These are phyloP conservation scores for Natator depressus DNA, from an alignment of 2,113 vertebrate species.

Conservation along the genomic window DNA sequence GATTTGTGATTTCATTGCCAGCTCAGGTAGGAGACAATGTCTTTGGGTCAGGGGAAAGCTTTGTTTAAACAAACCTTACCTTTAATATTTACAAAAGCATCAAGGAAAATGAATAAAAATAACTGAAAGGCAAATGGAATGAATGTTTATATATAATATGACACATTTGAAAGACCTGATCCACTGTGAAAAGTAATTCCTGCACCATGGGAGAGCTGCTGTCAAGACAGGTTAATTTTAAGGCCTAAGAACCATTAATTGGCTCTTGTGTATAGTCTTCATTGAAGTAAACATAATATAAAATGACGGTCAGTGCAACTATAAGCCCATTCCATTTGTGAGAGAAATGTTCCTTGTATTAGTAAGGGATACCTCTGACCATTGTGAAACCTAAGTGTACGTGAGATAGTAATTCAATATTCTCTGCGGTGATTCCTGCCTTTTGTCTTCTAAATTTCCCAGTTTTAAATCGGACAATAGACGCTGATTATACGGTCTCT, in stretches of 20 bases:
- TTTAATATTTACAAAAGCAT: not conserved
- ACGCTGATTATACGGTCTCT: slow-evolving; percentile 22
- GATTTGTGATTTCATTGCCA: not conserved
- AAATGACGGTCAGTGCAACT: not conserved
- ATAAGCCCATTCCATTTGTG: slow-evolving; percentile 25
- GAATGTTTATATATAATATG: not conserved
- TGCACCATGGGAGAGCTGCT: not conserved
- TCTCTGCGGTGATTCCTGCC: slow-evolving; percentile 27
- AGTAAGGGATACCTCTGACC: not conserved
- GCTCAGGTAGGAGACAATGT: not conserved
- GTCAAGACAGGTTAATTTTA: slow-evolving; percentile 1
- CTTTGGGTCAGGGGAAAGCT: not conserved
- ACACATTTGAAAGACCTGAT: not conserved
- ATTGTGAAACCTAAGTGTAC: not conserved
- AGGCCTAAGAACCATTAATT: not conserved
- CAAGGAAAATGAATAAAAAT: not conserved
- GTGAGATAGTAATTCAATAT: slow-evolving; percentile 48
- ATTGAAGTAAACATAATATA: slow-evolving; percentile 15
- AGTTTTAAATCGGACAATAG: slow-evolving; percentile 48
- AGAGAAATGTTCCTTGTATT: slow-evolving; percentile 35
- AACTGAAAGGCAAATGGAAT: not conserved
- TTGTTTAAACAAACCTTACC: not conserved
- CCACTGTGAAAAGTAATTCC: not conserved
- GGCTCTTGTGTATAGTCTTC: slow-evolving; percentile 23
- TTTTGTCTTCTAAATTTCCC: slow-evolving; percentile 54